These are phyloP conservation scores for Ditylenchus weischeri DNA, from an alignment of 2,888 invertebrate genomes.

Conservation along the genomic window DNA sequence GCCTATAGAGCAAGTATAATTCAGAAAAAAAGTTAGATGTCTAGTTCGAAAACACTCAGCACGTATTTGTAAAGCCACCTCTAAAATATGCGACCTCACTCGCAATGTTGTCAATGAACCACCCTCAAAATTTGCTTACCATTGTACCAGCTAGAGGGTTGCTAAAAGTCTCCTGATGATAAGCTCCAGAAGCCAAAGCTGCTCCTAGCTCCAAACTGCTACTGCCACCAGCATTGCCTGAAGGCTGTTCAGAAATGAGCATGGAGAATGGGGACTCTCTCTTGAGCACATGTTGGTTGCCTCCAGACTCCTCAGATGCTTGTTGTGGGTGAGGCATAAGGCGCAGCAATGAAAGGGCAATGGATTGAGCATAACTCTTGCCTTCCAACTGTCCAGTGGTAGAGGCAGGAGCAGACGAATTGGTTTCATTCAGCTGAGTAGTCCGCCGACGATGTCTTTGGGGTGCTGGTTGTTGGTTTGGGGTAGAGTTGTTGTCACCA, in stretches of 20 bases:
- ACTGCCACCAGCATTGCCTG: no score
- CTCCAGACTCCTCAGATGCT: neutral
- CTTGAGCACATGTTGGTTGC: neutral
- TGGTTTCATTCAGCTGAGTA: neutral
- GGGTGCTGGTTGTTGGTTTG: conserved; percentile 4
- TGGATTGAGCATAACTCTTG: conserved; percentile 16
- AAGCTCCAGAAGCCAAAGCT: neutral
- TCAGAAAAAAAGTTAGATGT: no score
- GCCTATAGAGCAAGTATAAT: no score
- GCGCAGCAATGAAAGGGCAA: conserved; percentile 26
- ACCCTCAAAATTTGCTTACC: neutral
- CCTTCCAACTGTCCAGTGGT: neutral
- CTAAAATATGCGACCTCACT: no score
- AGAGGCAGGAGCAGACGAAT: neutral
- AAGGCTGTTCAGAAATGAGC: no score
- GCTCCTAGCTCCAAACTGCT: no score
- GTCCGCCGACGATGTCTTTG: conserved; percentile 12
- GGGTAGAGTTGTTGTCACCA: conserved; percentile 7
- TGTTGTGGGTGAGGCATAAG: conserved; percentile 14
- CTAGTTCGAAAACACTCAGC: no score
- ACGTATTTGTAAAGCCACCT: no score
- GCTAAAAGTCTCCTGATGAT: conserved; percentile 25
- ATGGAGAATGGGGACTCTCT: no score
- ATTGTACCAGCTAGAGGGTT: conserved; percentile 23
- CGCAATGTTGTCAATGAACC: no score